phyloP scores from a whole-genome alignment of 1,140 invertebrate species.

The Panagrolaimus sp. region DNA sequence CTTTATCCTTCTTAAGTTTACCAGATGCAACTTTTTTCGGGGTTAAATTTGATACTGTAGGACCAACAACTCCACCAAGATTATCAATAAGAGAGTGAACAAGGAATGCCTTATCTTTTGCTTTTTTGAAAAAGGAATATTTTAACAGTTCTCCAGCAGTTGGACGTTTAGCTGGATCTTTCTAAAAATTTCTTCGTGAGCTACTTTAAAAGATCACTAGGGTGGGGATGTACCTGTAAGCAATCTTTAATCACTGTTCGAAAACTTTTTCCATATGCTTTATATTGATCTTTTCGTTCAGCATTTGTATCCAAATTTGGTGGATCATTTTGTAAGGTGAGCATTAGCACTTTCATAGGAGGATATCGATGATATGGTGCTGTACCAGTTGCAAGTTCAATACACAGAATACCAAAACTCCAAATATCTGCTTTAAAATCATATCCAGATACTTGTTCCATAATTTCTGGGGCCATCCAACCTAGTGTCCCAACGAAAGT shows the following conservation, averaged over 20 bases:
- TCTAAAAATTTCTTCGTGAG: too few species aligned
- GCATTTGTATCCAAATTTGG: slow-evolving; percentile 88
- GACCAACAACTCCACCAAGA: slow-evolving; percentile 42
- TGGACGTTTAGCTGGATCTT: slow-evolving; percentile 85
- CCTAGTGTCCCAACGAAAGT: slow-evolving; percentile 96
- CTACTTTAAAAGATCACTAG: too few species aligned
- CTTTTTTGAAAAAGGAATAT: slow-evolving; percentile 97
- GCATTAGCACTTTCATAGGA: slow-evolving; percentile 95
- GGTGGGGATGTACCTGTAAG: slow-evolving; percentile 67
- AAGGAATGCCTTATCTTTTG: slow-evolving; percentile 90
- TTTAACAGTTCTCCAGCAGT: slow-evolving; percentile 94
- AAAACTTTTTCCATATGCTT: slow-evolving; percentile 88
- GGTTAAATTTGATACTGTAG: slow-evolving; percentile 21
- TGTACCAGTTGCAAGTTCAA: slow-evolving; percentile 95
- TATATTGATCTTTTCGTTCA: slow-evolving; percentile 94
- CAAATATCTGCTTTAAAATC: slow-evolving; percentile 97
- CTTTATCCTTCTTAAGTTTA: slow-evolving; percentile 57
- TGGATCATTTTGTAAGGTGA: slow-evolving; percentile 95
- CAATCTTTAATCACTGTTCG: slow-evolving; percentile 86
- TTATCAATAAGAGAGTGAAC: slow-evolving; percentile 74
- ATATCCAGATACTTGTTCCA: slow-evolving; percentile 97
- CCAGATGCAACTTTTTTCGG: slow-evolving; percentile 56
- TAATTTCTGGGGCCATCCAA: slow-evolving; percentile 99
- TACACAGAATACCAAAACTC: slow-evolving; percentile 97
- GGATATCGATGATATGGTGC: slow-evolving; percentile 92